Evolutionary conservation across 2,888 invertebrate species (phyloP).

Genomic region (Teleiodes luculella): DNA sequence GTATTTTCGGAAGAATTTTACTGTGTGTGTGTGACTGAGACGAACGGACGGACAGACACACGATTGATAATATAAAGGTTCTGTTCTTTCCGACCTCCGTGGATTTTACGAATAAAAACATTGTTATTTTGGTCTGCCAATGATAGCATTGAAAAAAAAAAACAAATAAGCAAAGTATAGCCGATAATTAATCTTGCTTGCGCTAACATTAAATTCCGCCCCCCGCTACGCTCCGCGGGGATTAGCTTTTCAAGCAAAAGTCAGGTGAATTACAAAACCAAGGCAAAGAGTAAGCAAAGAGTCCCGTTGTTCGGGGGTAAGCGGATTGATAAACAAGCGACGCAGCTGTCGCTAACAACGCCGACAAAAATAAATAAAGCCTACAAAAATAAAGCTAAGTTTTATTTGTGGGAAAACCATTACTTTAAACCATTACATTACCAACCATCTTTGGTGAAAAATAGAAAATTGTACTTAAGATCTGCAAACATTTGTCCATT

Average conservation of each 20-base stretch:
- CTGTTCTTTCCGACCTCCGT: too few species aligned
- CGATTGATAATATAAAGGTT: too few species aligned
- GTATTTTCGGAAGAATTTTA: too few species aligned
- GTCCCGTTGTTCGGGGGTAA: conserved; percentile 50
- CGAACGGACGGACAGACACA: too few species aligned
- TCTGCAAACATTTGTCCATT: too few species aligned
- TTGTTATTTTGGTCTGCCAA: too few species aligned
- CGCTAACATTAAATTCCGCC: background rate
- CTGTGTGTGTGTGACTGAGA: too few species aligned
- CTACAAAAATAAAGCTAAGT: conserved; percentile 56
- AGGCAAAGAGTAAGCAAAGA: conserved; percentile 35
- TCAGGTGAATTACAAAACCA: conserved; percentile 45
- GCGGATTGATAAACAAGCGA: conserved; percentile 60
- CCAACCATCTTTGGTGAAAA: too few species aligned
- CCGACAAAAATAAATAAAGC: conserved; percentile 61
- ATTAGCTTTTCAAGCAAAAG: conserved; percentile 32
- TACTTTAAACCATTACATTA: too few species aligned
- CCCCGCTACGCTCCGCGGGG: conserved; percentile 12
- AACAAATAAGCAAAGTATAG: conserved; percentile 10
- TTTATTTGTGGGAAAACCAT: conserved; percentile 68
- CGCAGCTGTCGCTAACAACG: conserved; percentile 60
- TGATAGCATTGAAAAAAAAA: background rate
- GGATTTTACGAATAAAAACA: too few species aligned
- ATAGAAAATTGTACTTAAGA: too few species aligned
- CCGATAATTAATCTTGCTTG: conserved; percentile 1